Percentiles rank a stretch among this genome's conserved stretches.
phyloP scores from a whole-genome alignment of 2,888 invertebrate genomes.

The Cataglyphis livida region DNA sequence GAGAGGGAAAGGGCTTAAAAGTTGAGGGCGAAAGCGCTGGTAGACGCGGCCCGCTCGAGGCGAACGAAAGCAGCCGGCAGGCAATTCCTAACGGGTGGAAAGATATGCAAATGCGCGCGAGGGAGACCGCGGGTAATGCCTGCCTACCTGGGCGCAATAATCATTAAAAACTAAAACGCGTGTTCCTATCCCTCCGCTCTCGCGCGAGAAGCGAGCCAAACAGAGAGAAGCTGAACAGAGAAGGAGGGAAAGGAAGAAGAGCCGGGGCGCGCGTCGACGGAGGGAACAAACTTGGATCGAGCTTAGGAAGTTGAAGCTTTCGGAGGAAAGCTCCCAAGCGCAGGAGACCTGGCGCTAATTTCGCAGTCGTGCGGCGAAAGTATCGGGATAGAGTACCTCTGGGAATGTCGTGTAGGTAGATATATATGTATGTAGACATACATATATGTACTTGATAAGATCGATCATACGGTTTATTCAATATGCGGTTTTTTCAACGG shows the following conservation, averaged over 20 bases:
- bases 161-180: constrained; percentile 84
- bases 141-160: constrained; percentile 82
- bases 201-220: constrained; percentile 9
- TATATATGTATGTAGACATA: constrained; percentile 36
- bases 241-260: constrained; percentile 6
- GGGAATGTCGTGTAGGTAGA: constrained; percentile 60
- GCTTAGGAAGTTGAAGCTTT: constrained; percentile 69
- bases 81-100: constrained; percentile 83
- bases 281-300: constrained; percentile 67
- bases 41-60: constrained; percentile 73
- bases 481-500: constrained; percentile 20
- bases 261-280: constrained; percentile 42
- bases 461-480: constrained; percentile 54
- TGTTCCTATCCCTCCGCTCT: constrained; percentile 43
- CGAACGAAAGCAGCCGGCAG: constrained; percentile 73
- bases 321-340: constrained; percentile 44
- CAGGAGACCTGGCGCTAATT: constrained; percentile 66
- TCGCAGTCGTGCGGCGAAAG: constrained; percentile 66
- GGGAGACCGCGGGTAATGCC: constrained; percentile 79
- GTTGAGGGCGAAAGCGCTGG: constrained; percentile 77
- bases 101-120: constrained; percentile 83
- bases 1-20: constrained; percentile 78
- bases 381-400: constrained; percentile 63
- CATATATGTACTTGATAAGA: constrained; percentile 65
- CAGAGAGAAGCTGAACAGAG: constrained; percentile 30